Conservation (phyloP, 1,140 invertebrate genomes). For the Drosophila bocqueti region DNA sequence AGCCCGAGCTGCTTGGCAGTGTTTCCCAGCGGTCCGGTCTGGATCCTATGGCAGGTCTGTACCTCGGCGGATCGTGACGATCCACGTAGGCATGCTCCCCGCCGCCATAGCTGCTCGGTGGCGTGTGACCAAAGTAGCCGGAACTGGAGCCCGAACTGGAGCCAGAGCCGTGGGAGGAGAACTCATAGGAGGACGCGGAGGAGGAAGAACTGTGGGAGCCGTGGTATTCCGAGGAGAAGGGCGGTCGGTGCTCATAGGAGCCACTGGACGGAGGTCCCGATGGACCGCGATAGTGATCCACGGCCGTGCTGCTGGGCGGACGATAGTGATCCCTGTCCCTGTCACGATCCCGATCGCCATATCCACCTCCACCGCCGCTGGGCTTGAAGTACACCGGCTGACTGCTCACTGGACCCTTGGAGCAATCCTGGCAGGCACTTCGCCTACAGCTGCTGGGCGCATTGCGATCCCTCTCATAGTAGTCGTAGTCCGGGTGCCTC, state of each 20-base stretch:
- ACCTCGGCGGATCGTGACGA: conserved; percentile 61
- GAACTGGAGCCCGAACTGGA: conserved; percentile 59
- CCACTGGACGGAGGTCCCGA: conserved; percentile 52
- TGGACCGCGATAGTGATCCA: conserved; percentile 81
- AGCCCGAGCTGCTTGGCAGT: conserved; percentile 77
- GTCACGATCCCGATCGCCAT: conserved; percentile 41
- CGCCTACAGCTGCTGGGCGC: conserved; percentile 84
- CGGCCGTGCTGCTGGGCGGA: conserved; percentile 58
- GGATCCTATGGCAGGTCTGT: conserved; percentile 1
- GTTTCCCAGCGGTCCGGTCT: conserved; percentile 79
- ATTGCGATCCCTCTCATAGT: conserved; percentile 90
- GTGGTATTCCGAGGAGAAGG: conserved; percentile 68
- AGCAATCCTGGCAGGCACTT: conserved; percentile 75
- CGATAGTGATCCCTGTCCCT: conserved; percentile 58
- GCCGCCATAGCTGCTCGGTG: conserved; percentile 72
- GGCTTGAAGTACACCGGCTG: conserved; percentile 77
- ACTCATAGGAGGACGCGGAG: conserved; percentile 61
- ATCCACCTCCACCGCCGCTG: conserved; percentile 51
- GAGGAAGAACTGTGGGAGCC: conserved; percentile 59
- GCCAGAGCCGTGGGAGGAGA: conserved; percentile 70
- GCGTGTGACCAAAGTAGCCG: conserved; percentile 73
- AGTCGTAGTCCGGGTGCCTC: conserved; percentile 90
- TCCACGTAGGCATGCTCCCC: conserved; percentile 71
- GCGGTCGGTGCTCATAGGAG: conserved; percentile 70
- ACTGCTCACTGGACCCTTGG: conserved; percentile 61